Base-by-base conservation (phyloP, 2,888 invertebrate genomes). In the Standfussiana lucernea region DNA sequence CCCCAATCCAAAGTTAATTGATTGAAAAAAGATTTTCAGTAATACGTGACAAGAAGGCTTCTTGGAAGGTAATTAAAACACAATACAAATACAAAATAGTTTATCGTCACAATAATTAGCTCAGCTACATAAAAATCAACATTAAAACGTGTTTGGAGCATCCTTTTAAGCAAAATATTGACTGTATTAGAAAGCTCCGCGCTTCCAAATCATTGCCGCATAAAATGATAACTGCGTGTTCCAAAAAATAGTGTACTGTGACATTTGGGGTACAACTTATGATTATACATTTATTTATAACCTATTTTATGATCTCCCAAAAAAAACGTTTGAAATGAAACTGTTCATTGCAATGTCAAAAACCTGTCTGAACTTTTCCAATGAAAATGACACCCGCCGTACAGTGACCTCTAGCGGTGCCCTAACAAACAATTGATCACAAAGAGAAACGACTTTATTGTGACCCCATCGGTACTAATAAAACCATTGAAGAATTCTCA, bases 351-450 rank as follows among this genome's bases (percentile, higher is more conserved):
- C 5, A 37, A n/a, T 67, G 21, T 59, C 68, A 47, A 79, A 77
- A 50, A 35, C 32, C 32, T 28, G 21, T 21, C 10, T 45, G 35
- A 69, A 59, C 15, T 53, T 45, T 13, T 7, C 21, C 2, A 76
- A 47, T 45, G 18, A 72, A 82, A 65, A 70, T 67, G 53, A 65
- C 37, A 66, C 69, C 56, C 10, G 6, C 75, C 70, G 69, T 83
- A 70, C 32, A 75, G 47, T 74, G 65, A 77, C 77, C 82, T 73
- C 53, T 40, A 62, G 15, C n/a, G 37, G 7, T 62, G 61, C 69
- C 37, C 59, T 11, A 47, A 77, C 42, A 69, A 81, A 75, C 86
- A 73, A 88, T 80, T 88, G 79, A 75, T 82, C 76, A 77, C 75
- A 59, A 40, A 28, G 53, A 32, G 40, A 69, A 59, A 82, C 67